Conservation (phyloP, 30 jellyfish, hydroid and myxozoan genomes). For the Hydractinia echinata region DNA sequence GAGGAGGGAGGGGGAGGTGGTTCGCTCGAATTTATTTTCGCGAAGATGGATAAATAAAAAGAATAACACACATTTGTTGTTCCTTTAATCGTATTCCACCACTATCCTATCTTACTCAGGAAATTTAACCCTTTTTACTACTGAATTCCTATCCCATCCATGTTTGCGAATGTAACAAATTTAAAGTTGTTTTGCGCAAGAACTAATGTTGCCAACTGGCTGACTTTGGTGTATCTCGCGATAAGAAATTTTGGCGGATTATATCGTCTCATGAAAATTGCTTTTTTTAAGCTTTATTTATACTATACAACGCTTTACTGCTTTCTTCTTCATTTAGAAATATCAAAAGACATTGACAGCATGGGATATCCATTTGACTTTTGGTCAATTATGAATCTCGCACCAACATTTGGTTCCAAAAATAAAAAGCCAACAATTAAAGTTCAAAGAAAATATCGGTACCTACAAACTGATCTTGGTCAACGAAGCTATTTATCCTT, state of each 20-base stretch:
- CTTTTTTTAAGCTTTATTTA: neutral
- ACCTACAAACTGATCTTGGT: constrained; percentile 46
- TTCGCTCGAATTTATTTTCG: too few relatives aligned
- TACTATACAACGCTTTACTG: too few relatives aligned
- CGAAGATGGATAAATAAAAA: too few relatives aligned
- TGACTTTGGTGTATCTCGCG: neutral
- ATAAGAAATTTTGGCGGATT: neutral
- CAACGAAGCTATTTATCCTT: constrained; percentile 59
- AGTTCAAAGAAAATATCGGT: constrained; percentile 38
- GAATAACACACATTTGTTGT: too few relatives aligned
- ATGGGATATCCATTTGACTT: constrained; percentile 89
- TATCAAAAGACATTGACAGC: constrained; percentile 60
- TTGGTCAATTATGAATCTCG: constrained; percentile 91
- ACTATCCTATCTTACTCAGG: too few relatives aligned
- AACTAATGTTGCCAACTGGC: too few relatives aligned
- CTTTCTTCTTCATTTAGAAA: constrained; percentile 35
- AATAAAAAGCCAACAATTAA: constrained; percentile 67
- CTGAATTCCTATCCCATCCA: too few relatives aligned
- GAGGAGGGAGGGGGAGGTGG: too few relatives aligned
- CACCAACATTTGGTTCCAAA: constrained; percentile 59
- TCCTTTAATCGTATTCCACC: too few relatives aligned
- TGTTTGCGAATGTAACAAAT: too few relatives aligned
- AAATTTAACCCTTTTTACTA: too few relatives aligned
- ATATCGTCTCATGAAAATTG: neutral
- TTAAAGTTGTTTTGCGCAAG: too few relatives aligned